These are phyloP conservation scores for Pantherophis alleghaniensis DNA, from an alignment of 2,797 vertebrate species.

Conservation along the genomic window DNA sequence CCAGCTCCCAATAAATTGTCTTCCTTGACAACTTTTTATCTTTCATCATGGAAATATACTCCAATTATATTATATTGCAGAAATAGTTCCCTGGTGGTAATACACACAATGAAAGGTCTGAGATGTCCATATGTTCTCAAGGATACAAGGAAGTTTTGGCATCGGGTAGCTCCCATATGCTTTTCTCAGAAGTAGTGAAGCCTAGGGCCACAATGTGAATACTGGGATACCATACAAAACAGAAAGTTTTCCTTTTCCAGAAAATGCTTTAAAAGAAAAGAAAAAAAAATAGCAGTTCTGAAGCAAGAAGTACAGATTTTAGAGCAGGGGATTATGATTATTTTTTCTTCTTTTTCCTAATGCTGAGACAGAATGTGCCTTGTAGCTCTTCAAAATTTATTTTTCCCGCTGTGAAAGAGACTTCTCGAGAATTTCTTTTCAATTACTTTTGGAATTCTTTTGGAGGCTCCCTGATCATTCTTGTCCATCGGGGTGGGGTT, in stretches of 20 bases:
- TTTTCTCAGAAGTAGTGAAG: neutral
- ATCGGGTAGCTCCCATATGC: neutral
- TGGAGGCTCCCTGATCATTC: neutral
- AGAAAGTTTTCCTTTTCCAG: neutral
- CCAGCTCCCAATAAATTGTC: slow-evolving; percentile 25
- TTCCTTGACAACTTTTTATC: slow-evolving; percentile 36
- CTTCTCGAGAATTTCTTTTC: neutral
- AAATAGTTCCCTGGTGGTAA: slow-evolving; percentile 32
- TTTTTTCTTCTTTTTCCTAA: neutral
- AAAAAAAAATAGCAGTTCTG: neutral
- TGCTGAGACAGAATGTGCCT: neutral
- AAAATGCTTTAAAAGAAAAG: neutral
- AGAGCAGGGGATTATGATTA: neutral
- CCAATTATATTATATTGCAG: neutral
- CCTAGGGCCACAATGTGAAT: neutral
- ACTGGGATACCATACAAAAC: neutral
- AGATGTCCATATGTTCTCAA: neutral
- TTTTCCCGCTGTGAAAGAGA: neutral
- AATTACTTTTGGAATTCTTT: neutral
- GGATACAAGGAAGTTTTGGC: neutral
- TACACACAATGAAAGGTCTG: slow-evolving; percentile 17
- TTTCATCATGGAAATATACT: slow-evolving; percentile 16
- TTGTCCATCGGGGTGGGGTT: neutral
- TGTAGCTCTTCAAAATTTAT: neutral
- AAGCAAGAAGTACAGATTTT: neutral